These are phyloP conservation scores for Brachyopa scutellaris DNA, from an alignment of 2,888 invertebrate genomes.

Conservation along the genomic window DNA sequence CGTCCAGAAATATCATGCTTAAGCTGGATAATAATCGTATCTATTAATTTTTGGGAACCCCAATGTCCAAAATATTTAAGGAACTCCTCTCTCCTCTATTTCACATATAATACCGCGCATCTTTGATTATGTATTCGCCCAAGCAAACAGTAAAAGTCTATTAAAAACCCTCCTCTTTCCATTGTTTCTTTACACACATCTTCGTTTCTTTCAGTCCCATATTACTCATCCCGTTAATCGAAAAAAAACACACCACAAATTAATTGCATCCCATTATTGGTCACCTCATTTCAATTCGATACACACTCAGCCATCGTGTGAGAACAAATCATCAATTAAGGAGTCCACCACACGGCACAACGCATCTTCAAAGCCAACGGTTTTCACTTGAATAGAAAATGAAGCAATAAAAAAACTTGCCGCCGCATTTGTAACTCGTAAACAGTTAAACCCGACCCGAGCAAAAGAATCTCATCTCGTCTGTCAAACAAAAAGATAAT, in stretches of 20 bases:
- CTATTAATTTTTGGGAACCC: no score
- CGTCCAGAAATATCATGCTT: no score
- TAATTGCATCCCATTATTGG: slow-evolving; percentile 62
- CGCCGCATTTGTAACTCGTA: neutral
- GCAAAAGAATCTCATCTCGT: neutral
- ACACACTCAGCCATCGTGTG: neutral
- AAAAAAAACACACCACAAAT: slow-evolving; percentile 28
- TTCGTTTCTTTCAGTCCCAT: neutral
- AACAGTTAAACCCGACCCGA: slow-evolving; percentile 24
- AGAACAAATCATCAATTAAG: slow-evolving; percentile 41
- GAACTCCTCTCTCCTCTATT: no score
- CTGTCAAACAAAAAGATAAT: slow-evolving; percentile 47
- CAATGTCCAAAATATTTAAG: no score
- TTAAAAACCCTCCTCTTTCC: neutral
- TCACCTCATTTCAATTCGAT: slow-evolving; percentile 39
- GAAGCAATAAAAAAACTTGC: slow-evolving; percentile 1
- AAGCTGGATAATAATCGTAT: no score
- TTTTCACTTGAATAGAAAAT: neutral
- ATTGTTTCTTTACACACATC: no score
- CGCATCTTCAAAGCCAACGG: slow-evolving; percentile 18
- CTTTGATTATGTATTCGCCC: no score
- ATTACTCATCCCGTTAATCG: slow-evolving; percentile 38
- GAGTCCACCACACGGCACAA: neutral
- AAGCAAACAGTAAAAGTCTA: neutral
- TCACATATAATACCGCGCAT: no score